These are phyloP conservation scores for Drosophila mulleri DNA, from an alignment of 2,888 invertebrate genomes.

Conservation along the genomic window DNA sequence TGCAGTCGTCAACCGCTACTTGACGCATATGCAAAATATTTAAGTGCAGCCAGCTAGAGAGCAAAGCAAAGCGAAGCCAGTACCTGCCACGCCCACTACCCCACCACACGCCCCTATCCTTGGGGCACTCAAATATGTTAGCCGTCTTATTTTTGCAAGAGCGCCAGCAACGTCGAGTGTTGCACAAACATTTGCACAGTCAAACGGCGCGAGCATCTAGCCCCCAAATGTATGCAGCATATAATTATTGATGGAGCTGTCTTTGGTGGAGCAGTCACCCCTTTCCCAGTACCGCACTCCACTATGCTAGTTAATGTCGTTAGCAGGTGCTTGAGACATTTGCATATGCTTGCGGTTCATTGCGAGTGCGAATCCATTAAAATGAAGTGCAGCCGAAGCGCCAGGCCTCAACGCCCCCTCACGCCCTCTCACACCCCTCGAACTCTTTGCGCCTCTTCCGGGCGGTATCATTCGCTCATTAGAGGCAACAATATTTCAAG, in stretches of 20 bases:
- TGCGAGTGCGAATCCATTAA: slow-evolving; percentile 80
- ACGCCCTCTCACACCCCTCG: too few relatives aligned
- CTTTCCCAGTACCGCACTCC: slow-evolving; percentile 23
- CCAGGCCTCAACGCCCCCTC: slow-evolving; percentile 11
- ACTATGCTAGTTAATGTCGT: slow-evolving; percentile 75
- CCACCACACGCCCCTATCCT: slow-evolving; percentile 5
- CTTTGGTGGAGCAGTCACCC: slow-evolving; percentile 4
- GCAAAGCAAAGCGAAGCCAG: slow-evolving; percentile 69
- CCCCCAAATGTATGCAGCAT: slow-evolving; percentile 71
- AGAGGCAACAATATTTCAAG: slow-evolving; percentile 65
- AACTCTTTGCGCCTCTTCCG: slow-evolving; percentile 1
- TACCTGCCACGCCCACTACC: background rate
- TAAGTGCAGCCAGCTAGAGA: slow-evolving; percentile 73
- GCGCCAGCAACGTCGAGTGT: slow-evolving; percentile 57
- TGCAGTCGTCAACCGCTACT: slow-evolving; percentile 63
- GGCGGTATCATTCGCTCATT: slow-evolving; percentile 71
- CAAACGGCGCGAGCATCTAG: slow-evolving; percentile 59
- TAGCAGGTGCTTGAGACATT: slow-evolving; percentile 80
- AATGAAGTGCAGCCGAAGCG: slow-evolving; percentile 61
- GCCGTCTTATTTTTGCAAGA: slow-evolving; percentile 66
- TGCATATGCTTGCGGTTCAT: slow-evolving; percentile 79
- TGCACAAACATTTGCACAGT: slow-evolving; percentile 74
- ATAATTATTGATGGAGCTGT: slow-evolving; percentile 77
- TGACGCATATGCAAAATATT: slow-evolving; percentile 77
- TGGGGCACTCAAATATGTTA: slow-evolving; percentile 72